A percentile compares a stretch with the other conserved stretches of the same genome.
Conservation (phyloP, 2,797 vertebrate species). For the Acanthurus tractus region DNA sequence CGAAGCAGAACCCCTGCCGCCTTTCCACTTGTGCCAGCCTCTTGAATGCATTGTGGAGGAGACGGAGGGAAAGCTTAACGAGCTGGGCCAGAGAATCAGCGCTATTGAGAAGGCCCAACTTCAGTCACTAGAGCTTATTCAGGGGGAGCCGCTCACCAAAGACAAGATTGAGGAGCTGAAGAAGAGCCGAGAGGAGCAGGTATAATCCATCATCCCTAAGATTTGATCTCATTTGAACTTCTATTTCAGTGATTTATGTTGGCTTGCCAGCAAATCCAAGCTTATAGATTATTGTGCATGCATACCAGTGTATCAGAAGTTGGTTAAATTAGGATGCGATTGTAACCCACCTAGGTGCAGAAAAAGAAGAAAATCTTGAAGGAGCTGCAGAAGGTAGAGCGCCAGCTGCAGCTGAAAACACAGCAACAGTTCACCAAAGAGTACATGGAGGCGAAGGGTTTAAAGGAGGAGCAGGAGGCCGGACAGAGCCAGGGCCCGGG, state of each 20-base stretch:
- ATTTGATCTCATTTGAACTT: not conserved
- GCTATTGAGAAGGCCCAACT: slow-evolving; percentile 98
- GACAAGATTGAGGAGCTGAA: slow-evolving; percentile 99
- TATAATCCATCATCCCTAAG: slow-evolving; percentile 67
- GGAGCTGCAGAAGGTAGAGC: slow-evolving; percentile 99
- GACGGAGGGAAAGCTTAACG: slow-evolving; percentile 99
- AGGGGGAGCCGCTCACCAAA: slow-evolving; percentile 98
- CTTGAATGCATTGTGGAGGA: slow-evolving; percentile 99
- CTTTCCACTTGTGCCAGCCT: slow-evolving; percentile 98
- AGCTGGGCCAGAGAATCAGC: slow-evolving; percentile 99
- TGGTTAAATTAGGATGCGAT: slow-evolving; percentile 75
- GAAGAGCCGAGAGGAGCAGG: slow-evolving; percentile 98
- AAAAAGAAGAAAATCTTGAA: slow-evolving; percentile 99
- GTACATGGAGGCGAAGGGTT: slow-evolving; percentile 98
- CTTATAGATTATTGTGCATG: not conserved
- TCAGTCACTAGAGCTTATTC: slow-evolving; percentile 97
- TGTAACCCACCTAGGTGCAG: slow-evolving; percentile 91
- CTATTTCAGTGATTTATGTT: not conserved
- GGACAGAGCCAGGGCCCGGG: slow-evolving; percentile 88
- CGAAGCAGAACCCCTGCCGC: slow-evolving; percentile 94
- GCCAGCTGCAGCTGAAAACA: slow-evolving; percentile 99
- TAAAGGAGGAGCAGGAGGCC: slow-evolving; percentile 93
- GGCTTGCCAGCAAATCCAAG: not conserved
- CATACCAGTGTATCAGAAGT: slow-evolving; percentile 61
- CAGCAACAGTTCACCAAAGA: slow-evolving; percentile 99